These are phyloP conservation scores for Myotis yumanensis DNA, from an alignment of 2,113 vertebrate genomes.

Conservation along the genomic window DNA sequence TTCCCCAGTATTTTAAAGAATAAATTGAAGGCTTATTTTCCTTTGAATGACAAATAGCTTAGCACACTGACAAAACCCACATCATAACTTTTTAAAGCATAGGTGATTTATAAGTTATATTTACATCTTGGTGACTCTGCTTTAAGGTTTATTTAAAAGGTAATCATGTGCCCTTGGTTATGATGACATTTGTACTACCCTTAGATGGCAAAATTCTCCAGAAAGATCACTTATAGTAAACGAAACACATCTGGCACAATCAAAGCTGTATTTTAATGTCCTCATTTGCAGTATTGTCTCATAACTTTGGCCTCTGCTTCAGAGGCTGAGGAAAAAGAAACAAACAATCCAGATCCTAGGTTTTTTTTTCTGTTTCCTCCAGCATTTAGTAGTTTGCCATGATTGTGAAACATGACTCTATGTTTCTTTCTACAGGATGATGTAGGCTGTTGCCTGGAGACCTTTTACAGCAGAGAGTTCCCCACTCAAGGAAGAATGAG, in stretches of 20 bases:
- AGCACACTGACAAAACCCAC: constrained; percentile 65
- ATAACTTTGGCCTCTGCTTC: constrained; percentile 60
- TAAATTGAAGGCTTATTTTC: constrained; percentile 53
- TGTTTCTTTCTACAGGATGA: background rate
- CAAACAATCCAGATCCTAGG: background rate
- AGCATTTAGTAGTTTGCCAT: background rate
- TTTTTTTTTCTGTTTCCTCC: constrained; percentile 21
- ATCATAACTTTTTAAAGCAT: constrained; percentile 71
- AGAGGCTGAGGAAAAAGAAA: constrained; percentile 55
- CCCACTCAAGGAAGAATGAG: background rate
- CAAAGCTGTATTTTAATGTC: constrained; percentile 67
- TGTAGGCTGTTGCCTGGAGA: background rate
- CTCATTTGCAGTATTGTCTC: constrained; percentile 73
- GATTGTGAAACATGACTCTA: background rate
- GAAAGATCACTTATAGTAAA: constrained; percentile 40
- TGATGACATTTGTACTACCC: background rate
- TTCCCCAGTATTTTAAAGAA: constrained; percentile 72
- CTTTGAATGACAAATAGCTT: constrained; percentile 69
- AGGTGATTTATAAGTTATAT: constrained; percentile 67
- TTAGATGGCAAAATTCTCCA: constrained; percentile 13
- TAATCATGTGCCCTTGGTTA: background rate
- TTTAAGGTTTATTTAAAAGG: constrained; percentile 60
- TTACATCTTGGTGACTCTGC: constrained; percentile 61
- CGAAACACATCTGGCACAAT: constrained; percentile 50
- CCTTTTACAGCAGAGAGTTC: constrained; percentile 11